phyloP scores from a whole-genome alignment of 2,888 invertebrate genomes.

The Neoitamus cyanurus region DNA sequence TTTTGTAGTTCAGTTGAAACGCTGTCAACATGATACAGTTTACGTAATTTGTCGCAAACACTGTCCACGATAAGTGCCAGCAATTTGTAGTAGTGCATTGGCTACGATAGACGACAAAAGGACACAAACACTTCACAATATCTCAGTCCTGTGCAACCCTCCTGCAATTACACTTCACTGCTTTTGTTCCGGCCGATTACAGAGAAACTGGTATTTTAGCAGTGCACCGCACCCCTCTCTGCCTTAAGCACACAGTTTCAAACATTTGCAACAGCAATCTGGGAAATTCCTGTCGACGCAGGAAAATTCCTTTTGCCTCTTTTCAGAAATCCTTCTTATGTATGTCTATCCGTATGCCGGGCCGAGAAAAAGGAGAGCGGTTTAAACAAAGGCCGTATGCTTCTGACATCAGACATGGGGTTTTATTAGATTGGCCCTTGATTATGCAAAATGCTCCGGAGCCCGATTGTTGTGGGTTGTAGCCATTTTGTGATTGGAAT shows the following conservation, averaged over 20 bases:
- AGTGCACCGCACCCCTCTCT: not conserved
- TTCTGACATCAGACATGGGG: constrained; percentile 13
- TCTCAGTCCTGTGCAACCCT: not conserved
- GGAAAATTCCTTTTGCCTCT: not conserved
- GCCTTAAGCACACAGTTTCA: not conserved
- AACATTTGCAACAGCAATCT: not conserved
- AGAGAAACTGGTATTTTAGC: not conserved
- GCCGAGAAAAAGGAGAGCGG: not conserved
- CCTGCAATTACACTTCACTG: not conserved
- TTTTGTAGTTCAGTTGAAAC: not conserved
- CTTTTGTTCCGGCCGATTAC: not conserved
- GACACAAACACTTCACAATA: not conserved
- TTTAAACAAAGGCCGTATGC: constrained; percentile 7
- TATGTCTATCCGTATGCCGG: not conserved
- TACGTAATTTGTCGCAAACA: not conserved
- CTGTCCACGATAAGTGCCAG: not conserved
- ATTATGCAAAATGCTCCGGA: constrained; percentile 22
- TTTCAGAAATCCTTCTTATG: not conserved
- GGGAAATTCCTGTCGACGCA: not conserved
- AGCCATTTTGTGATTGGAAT: not conserved
- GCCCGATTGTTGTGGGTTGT: not conserved
- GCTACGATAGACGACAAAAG: not conserved
- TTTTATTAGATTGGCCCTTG: constrained; percentile 1
- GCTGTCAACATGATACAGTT: not conserved
- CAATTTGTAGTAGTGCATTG: not conserved